Percentiles rank a stretch among this genome's conserved stretches.
Conservation (phyloP, 2,888 invertebrate genomes). For the Machimus rusticus region DNA sequence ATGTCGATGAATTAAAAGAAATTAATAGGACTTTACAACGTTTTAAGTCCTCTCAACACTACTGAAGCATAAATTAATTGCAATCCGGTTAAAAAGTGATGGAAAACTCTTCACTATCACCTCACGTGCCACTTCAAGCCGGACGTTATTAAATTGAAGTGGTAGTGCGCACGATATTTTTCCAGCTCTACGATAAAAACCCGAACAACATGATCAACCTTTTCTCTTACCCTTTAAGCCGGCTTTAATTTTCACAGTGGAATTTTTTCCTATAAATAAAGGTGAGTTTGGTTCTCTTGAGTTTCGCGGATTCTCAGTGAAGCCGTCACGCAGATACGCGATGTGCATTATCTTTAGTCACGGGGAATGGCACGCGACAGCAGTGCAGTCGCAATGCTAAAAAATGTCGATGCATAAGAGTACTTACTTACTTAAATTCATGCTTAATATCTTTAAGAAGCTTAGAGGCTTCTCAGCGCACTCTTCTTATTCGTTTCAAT, state of each 20-base stretch:
- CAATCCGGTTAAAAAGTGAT: background rate
- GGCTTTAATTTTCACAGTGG: background rate
- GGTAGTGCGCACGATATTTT: background rate
- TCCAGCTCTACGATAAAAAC: background rate
- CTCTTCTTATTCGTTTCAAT: background rate
- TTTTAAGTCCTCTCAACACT: background rate
- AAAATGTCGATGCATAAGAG: background rate
- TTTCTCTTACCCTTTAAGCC: background rate
- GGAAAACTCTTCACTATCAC: background rate
- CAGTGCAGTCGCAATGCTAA: background rate
- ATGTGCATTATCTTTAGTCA: background rate
- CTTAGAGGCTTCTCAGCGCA: background rate
- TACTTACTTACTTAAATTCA: background rate
- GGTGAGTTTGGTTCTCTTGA: background rate
- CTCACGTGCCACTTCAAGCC: background rate
- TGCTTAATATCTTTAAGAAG: background rate
- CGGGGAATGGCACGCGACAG: background rate
- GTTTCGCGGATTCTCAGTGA: background rate
- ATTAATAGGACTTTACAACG: background rate
- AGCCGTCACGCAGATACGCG: background rate
- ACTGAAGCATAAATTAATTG: background rate
- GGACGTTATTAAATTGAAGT: background rate
- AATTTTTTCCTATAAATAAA: background rate
- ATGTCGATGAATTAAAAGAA: too few relatives aligned
- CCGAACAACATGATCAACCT: background rate